Percentiles rank a stretch among this genome's conserved stretches.
Conservation (phyloP, 2,888 invertebrate genomes). For the Drosophila anomalipes region DNA sequence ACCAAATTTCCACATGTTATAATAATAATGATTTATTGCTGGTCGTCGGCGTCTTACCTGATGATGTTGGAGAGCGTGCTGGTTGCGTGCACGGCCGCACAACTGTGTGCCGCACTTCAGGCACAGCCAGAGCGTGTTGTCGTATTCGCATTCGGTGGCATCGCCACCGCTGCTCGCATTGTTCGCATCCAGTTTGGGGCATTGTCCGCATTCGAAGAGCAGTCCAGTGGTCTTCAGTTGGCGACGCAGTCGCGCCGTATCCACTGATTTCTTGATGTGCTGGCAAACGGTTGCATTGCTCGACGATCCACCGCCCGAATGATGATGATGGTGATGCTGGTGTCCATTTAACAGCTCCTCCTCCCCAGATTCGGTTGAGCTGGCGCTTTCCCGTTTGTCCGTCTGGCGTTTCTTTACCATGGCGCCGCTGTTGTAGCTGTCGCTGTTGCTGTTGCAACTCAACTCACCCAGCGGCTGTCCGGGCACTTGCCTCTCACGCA, state of each 20-base stretch:
- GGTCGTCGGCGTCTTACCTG: constrained; percentile 80
- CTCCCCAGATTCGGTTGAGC: constrained; percentile 90
- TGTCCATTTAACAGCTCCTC: constrained; percentile 86
- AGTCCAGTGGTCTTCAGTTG: constrained; percentile 86
- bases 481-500: constrained; percentile 18
- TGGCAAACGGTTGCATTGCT: constrained; percentile 85
- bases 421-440: constrained; percentile 40
- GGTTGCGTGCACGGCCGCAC: constrained; percentile 89
- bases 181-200: constrained; percentile 85
- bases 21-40: background rate
- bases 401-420: constrained; percentile 92
- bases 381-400: constrained; percentile 88
- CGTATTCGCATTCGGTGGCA: constrained; percentile 84
- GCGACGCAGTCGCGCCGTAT: constrained; percentile 88
- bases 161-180: constrained; percentile 83
- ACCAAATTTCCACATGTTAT: background rate
- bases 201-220: constrained; percentile 87
- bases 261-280: constrained; percentile 90
- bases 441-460: constrained; percentile 13
- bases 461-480: constrained; percentile 50
- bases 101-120: constrained; percentile 92
- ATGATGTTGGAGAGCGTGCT: constrained; percentile 91
- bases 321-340: constrained; percentile 9
- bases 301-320: constrained; percentile 14
- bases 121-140: constrained; percentile 90